phyloP scores from a whole-genome alignment of 2,888 invertebrate genomes.

The Calameuta idolon region DNA sequence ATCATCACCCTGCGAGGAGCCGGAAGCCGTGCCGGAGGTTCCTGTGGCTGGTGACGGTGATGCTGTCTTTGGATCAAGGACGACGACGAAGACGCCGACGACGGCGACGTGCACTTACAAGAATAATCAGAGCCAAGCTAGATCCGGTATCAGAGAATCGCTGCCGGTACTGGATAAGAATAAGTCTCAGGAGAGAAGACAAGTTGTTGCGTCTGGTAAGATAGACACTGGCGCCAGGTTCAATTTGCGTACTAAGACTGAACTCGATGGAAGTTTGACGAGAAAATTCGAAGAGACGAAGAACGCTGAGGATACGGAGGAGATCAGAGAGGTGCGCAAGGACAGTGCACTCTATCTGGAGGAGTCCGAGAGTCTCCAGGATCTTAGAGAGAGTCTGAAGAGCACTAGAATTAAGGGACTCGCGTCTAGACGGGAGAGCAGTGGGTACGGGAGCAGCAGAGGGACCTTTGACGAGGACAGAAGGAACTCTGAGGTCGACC shows the following conservation, averaged over 20 bases:
- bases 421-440: conserved; percentile 54
- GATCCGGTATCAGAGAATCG: not conserved
- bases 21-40: conserved; percentile 29
- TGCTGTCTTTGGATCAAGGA: conserved; percentile 34
- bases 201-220: conserved; percentile 1
- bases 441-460: conserved; percentile 56
- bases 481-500: conserved; percentile 33
- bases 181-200: not conserved
- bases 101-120: conserved; percentile 7
- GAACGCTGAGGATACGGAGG: conserved; percentile 14
- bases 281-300: not conserved
- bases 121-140: conserved; percentile 7
- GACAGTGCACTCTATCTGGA: conserved; percentile 56
- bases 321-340: conserved; percentile 41
- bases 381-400: conserved; percentile 30
- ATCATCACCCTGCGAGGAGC: conserved; percentile 14
- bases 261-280: not conserved
- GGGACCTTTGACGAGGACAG: conserved; percentile 59
- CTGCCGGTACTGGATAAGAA: not conserved
- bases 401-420: conserved; percentile 22
- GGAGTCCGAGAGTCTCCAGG: conserved; percentile 37
- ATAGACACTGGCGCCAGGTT: conserved; percentile 1
- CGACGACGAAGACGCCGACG: conserved; percentile 18
- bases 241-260: not conserved
- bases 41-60: conserved; percentile 35